Evolutionary conservation across 1,140 invertebrate genomes (phyloP).

Genomic region (Paraescarpia echinospica): DNA sequence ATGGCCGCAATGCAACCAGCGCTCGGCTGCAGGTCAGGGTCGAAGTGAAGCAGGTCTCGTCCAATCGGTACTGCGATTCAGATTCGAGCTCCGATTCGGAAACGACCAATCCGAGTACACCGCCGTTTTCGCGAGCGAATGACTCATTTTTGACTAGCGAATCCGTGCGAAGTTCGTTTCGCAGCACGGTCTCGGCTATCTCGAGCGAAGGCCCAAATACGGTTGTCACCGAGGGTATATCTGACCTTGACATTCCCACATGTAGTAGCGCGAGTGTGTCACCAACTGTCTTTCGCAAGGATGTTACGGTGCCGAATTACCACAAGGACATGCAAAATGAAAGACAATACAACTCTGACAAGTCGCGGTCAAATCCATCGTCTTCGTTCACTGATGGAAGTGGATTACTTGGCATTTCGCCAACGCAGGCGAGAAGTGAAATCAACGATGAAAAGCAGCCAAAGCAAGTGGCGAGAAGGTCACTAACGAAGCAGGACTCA

Average conservation of each 20-base stretch:
- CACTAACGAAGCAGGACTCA: neutral
- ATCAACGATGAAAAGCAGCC: neutral
- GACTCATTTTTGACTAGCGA: constrained; percentile 12
- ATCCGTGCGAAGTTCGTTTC: constrained; percentile 13
- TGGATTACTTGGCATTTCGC: neutral
- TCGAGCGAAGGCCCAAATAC: constrained; percentile 16
- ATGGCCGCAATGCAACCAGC: neutral
- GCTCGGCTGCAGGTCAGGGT: neutral
- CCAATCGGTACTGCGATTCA: constrained; percentile 7
- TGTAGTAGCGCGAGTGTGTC: neutral
- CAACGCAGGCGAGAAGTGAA: neutral
- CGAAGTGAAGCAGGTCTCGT: neutral
- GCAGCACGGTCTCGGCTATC: neutral
- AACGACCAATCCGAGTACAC: neutral
- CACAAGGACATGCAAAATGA: neutral
- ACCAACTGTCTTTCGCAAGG: neutral
- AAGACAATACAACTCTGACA: neutral
- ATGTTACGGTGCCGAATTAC: neutral
- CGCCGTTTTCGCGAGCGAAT: neutral
- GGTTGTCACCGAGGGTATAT: constrained; percentile 13
- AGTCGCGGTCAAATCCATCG: neutral
- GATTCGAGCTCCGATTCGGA: neutral
- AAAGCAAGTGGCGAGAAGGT: neutral
- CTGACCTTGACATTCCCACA: constrained; percentile 14
- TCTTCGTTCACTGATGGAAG: neutral